Conservation (phyloP, 2,888 invertebrate species). For the Drosophila mercatorum region DNA sequence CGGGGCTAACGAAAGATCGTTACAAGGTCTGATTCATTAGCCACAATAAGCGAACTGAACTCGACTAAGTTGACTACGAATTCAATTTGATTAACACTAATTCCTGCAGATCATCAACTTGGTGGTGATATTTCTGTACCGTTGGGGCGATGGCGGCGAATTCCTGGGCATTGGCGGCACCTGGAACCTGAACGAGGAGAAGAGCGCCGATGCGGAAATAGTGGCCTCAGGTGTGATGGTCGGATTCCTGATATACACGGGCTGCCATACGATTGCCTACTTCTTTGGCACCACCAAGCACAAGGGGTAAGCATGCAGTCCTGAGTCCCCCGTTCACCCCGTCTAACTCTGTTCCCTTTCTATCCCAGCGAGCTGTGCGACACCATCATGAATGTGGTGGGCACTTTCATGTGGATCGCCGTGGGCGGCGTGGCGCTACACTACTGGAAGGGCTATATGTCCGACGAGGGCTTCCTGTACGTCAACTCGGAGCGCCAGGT, state of each 20-base stretch:
- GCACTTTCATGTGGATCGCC: conserved; percentile 93
- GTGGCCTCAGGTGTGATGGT: conserved; percentile 94
- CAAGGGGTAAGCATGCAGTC: conserved; percentile 87
- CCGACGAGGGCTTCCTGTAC: conserved; percentile 90
- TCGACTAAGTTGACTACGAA: not conserved
- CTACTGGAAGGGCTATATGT: conserved; percentile 95
- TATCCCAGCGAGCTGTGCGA: conserved; percentile 89
- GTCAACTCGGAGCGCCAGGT: conserved; percentile 91
- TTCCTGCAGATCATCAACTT: conserved; percentile 90
- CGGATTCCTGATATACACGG: conserved; percentile 93
- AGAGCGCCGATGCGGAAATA: conserved; percentile 94
- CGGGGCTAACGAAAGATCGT: conserved; percentile 37
- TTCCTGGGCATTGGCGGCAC: conserved; percentile 95
- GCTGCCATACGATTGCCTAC: conserved; percentile 90
- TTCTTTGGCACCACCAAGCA: conserved; percentile 92
- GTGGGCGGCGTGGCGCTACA: conserved; percentile 94
- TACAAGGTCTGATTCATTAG: conserved; percentile 30
- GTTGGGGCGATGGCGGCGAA: conserved; percentile 92
- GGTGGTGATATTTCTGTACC: conserved; percentile 91
- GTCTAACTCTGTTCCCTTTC: not conserved
- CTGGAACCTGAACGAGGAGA: conserved; percentile 95
- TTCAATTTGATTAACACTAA: not conserved
- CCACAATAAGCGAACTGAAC: not conserved
- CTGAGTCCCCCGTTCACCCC: not conserved
- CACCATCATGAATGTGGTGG: conserved; percentile 94